Conservation (phyloP, 2,797 vertebrate genomes). For the Picus viridis region DNA sequence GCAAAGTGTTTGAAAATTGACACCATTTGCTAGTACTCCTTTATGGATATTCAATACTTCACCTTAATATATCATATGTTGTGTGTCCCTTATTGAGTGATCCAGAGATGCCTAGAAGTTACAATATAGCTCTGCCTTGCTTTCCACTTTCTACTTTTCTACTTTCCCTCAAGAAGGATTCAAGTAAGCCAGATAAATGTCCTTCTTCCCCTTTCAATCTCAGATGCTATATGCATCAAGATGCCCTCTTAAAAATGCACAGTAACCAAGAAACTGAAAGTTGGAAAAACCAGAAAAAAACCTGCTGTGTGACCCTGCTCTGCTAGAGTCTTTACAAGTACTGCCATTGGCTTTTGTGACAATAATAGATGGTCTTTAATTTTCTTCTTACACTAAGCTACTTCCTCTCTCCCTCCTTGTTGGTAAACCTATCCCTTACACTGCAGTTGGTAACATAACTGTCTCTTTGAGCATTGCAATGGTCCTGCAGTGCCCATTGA, state of each 20-base stretch:
- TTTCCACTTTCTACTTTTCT: not conserved
- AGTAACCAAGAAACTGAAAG: not conserved
- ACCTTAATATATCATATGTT: slow-evolving; percentile 53
- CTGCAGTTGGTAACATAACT: not conserved
- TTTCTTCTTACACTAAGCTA: not conserved
- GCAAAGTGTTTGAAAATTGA: slow-evolving; percentile 69
- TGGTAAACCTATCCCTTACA: slow-evolving; percentile 6
- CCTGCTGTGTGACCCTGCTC: not conserved
- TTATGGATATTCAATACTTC: slow-evolving; percentile 68
- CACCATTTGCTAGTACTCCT: slow-evolving; percentile 57
- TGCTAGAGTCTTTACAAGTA: not conserved
- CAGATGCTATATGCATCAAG: not conserved
- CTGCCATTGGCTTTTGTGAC: not conserved
- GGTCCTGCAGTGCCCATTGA: slow-evolving; percentile 45
- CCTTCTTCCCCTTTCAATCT: not conserved
- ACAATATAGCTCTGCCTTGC: not conserved
- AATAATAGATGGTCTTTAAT: slow-evolving; percentile 42
- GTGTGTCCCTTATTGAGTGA: slow-evolving; percentile 1
- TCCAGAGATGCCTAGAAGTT: not conserved
- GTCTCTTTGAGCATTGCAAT: slow-evolving; percentile 12
- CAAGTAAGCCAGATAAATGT: not conserved
- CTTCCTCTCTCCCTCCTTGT: not conserved
- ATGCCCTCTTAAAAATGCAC: not conserved
- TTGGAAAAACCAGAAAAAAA: not conserved
- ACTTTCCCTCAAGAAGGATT: not conserved